Evolutionary conservation across 1,140 invertebrate genomes (phyloP), one percentile per base, ranked within the genome.

Genomic region (Monochamus saltuarius): DNA sequence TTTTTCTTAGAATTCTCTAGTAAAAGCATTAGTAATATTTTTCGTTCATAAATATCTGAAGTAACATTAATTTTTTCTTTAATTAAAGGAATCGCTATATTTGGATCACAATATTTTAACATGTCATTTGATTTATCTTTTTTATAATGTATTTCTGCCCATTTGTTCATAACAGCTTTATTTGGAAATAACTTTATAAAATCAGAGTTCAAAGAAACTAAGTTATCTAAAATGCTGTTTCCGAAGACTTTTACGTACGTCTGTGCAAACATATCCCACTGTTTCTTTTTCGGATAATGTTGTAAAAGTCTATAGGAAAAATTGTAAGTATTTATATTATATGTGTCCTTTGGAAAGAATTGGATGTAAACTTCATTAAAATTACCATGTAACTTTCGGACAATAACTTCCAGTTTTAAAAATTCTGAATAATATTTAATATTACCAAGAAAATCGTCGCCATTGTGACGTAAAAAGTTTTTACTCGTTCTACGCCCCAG

Each of bases 1-100:
- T 56, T 62, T 35, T 43, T 38, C 2, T 29, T 7, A 22, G 53
- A 62, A 8, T 36, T 51, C 34, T 50, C 17, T 2, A 62, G n/a
- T 35, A 62, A 34, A 37, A 22, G 45, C 14, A 43, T 49, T 0
- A 56, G 34, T 10, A 56, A 43, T 35, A n/a, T 13, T 36, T 47
- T 35, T 36, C 54, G 51, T 11, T 52, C 46, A 9, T 2, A 29
- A 11, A 62, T 56, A 16, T 52, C 46, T 10, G 53, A 52, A n/a
- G 60, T 51, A 3, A 56, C 43, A 51, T 62, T 56, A 19, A 56
- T 56, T 56, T 51, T 56, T 51, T 62, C 60, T 51, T 56, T 62
- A 10, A 62, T 50, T 3, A 34, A 10, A 7, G 60, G 47, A 16
- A 62, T 51, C 14, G 60, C 47, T 36, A 51, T 42, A 7, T 40